Percentiles rank a stretch among this genome's conserved stretches.
Evolutionary conservation across 2,113 vertebrate species (phyloP).

Genomic region (Ptychochromis oligacanthus): DNA sequence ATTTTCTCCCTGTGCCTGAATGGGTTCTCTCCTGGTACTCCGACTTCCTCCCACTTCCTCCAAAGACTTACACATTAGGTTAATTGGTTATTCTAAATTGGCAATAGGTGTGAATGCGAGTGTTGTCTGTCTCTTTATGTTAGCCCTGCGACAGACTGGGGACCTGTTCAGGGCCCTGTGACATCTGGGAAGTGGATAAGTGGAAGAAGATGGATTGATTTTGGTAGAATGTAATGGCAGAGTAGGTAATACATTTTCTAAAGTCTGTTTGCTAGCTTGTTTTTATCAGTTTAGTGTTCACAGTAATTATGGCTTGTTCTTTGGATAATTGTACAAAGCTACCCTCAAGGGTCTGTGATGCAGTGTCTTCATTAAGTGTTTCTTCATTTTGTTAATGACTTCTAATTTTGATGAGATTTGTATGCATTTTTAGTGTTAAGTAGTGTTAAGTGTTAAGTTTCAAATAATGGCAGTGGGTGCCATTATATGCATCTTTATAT

Average conservation of each 20-base stretch:
- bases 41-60: not conserved
- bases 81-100: not conserved
- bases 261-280: not conserved
- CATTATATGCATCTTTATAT: not conserved
- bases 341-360: not conserved
- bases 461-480: not conserved
- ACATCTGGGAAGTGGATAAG: not conserved
- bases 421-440: not conserved
- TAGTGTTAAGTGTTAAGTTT: too few relatives aligned
- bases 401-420: not conserved
- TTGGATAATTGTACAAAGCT: not conserved
- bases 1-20: too few relatives aligned
- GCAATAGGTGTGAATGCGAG: not conserved
- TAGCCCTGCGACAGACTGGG: not conserved
- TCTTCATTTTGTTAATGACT: not conserved
- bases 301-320: not conserved
- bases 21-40: not conserved
- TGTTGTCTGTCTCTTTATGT: not conserved
- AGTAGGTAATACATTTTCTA: not conserved
- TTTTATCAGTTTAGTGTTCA: not conserved
- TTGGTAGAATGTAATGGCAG: not conserved
- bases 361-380: not conserved
- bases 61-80: not conserved
- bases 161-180: not conserved
- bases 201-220: not conserved